Evolutionary conservation across 2,797 vertebrate genomes (phyloP), one percentile per base, ranked within the genome.

Genomic region (Threskiornis aethiopicus): DNA sequence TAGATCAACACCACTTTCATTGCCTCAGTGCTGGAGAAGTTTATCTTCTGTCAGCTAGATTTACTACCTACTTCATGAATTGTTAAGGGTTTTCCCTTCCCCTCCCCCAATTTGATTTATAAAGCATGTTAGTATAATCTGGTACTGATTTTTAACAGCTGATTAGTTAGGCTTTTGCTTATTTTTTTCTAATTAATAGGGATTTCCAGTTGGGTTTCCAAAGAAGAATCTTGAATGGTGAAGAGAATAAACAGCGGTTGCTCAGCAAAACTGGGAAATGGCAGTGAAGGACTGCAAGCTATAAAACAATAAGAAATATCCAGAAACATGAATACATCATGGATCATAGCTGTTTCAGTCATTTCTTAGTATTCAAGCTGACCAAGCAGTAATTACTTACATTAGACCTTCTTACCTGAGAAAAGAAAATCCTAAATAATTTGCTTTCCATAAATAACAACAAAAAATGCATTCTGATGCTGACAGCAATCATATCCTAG

Each of bases 21-120:
- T 98, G 96, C 90, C 72, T 96, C 96, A 72, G 52, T 95, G 87
- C 87, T 81, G 77, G 95, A 96, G 92, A 97, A 97, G 95, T 98
- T 98, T 98, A 98, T 98, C 96, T 98, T 97, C 91, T 98, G 97
- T 98, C 96, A 97, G 79, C 59, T 93, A 97, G 96, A 98, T 98
- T 98, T 98, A 97, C 91, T 97, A 70, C 90, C 85, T 96, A 90
- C 82, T 95, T 98, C 83, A 91, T 91, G 86, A 96, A 96, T 95
- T 95, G 91, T 92, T 97, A 97, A 96, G 89, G 59, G 57, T 90
- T 97, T 95, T 54, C 39, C 51, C 21, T 78, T 87, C 78, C 33
- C 42, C 66, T 58, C 19, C n/a, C 52, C 24, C 87, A 91, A 35
- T 73, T 77, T 94, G 75, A 87, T 59, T 95, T 94, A 97, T 51